Base-by-base conservation (phyloP, 2,113 vertebrate genomes). In the Heterotilapia buettikoferi region DNA sequence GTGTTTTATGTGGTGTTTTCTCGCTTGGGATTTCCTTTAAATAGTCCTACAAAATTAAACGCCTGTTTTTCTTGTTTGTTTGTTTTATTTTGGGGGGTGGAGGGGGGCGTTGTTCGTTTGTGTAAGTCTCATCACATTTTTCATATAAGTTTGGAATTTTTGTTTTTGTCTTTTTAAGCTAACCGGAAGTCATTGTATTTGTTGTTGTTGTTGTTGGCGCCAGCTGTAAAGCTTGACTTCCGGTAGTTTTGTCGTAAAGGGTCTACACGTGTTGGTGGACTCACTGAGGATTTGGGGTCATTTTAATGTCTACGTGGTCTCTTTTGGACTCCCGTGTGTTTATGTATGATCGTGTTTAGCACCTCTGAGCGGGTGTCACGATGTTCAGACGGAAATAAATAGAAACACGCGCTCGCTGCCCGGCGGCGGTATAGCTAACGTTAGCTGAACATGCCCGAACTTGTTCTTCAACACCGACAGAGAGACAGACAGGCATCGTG, bases 391-490 rank as follows among this genome's bases (percentile, higher is more conserved):
- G 26, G 16, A 19, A 18, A 11, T 19, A 31, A 31, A 19, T 50
- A 76, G 43, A 47, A 47, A 47, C 24, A 12, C 6, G 71, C 26
- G 43, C 24, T 50, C 9, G 16, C 26, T 19, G 16, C 71, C 71
- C 16, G 4, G 45, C 57, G 24, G 84, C 82, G 14, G 5, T 21
- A 73, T 10, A 76, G 59, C 84, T 83, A 63, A 16, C 19, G n/a
- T 10, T 80, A 84, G 90, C 87, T 2, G 47, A 57, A 80, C 93
- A 71, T 90, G 91, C 76, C 3, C 83, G 54, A 84, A 87, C 87
- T 4, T 80, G 86, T 90, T 66, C 63, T 4, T 11, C 12, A 24
- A 38, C 14, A 24, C 10, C 1, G 12, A 1, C 24, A 6, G 18
- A 10, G 43, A 38, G 21, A 7, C 8, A 1, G 6, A 6, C 61